Conservation (phyloP, 2,888 invertebrate genomes). For the Gisinianus flammeolus region DNA sequence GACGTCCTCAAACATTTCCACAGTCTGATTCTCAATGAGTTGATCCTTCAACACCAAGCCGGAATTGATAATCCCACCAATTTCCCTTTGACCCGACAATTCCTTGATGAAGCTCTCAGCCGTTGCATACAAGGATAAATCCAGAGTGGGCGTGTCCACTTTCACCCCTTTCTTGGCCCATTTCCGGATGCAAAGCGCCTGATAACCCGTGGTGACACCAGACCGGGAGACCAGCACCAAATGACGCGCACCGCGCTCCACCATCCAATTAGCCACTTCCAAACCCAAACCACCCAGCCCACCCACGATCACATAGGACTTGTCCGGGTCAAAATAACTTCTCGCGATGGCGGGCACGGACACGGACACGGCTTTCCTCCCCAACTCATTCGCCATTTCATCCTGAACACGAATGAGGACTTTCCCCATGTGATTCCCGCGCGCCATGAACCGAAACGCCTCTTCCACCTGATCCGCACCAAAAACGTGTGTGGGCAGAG, state of each 20-base stretch:
- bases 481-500: conserved; percentile 72
- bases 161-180: conserved; percentile 20
- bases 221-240: conserved; percentile 35
- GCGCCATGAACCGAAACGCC: conserved; percentile 74
- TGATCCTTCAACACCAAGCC: conserved; percentile 71
- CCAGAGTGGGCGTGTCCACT: conserved; percentile 22
- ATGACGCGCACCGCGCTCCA: conserved; percentile 31
- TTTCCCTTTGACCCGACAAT: conserved; percentile 68
- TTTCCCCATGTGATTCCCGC: no score
- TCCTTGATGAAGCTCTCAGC: conserved; percentile 17
- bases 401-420: conserved; percentile 75
- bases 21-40: conserved; percentile 68
- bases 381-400: no score
- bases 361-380: no score
- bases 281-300: no score
- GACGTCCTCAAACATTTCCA: conserved; percentile 72
- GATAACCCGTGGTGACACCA: no score
- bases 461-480: conserved; percentile 71
- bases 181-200: conserved; percentile 23
- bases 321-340: conserved; percentile 66
- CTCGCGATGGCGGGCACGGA: no score
- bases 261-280: no score
- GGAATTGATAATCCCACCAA: conserved; percentile 91
- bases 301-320: no score
- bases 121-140: conserved; percentile 60